Evolutionary conservation across 2,797 vertebrate species (phyloP).

Genomic region (Periophthalmus magnuspinnatus): DNA sequence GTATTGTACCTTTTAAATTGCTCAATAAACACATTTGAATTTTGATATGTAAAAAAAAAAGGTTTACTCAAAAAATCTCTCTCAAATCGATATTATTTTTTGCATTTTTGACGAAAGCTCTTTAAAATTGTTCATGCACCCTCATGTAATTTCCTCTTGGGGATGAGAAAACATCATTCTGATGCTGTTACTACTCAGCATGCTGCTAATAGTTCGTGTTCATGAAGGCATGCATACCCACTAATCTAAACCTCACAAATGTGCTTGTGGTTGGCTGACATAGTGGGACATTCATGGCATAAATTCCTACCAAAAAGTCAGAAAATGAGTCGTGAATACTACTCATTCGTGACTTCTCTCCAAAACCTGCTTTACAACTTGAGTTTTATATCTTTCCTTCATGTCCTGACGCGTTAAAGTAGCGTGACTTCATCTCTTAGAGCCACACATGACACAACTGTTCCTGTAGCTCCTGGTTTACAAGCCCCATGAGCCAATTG

Average conservation of each 20-base stretch:
- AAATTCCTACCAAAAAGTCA: too few species aligned
- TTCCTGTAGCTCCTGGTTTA: conserved; percentile 40
- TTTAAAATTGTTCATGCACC: too few species aligned
- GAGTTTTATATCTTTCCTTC: background rate
- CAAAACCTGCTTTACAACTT: background rate
- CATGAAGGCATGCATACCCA: background rate
- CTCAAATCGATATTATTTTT: too few species aligned
- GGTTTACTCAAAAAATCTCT: too few species aligned
- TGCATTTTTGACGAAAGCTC: too few species aligned
- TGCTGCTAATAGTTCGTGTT: too few species aligned
- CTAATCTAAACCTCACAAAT: background rate
- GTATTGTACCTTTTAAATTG: background rate
- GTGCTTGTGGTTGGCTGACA: background rate
- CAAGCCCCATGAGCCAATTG: conserved; percentile 37
- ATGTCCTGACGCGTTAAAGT: background rate
- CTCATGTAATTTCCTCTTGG: too few species aligned
- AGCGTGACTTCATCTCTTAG: conserved; percentile 33
- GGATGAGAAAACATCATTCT: too few species aligned
- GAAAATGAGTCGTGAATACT: background rate
- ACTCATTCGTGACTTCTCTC: background rate
- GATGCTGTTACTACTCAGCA: too few species aligned
- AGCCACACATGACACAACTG: conserved; percentile 47
- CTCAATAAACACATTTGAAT: background rate
- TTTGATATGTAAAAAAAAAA: background rate
- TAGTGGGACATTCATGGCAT: background rate